Percentiles rank a stretch among this genome's conserved stretches.
Conservation (phyloP, 2,113 vertebrate genomes). For the Pachycephala philippinensis region DNA sequence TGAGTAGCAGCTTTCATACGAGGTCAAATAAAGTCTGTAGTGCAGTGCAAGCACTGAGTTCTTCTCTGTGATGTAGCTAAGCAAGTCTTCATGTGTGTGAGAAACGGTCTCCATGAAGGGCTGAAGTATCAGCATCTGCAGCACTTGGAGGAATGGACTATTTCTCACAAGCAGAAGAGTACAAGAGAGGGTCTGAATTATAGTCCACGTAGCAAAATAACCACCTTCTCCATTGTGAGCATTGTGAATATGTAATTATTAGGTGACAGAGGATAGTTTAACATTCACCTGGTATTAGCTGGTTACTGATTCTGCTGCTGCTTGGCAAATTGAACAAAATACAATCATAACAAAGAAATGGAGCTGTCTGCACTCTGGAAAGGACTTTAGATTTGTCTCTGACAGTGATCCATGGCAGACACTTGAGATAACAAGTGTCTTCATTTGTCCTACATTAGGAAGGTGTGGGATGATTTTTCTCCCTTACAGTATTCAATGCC, state of each 20-base stretch:
- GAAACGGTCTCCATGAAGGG: neutral
- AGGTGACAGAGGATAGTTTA: neutral
- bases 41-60: neutral
- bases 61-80: neutral
- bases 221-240: neutral
- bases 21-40: neutral
- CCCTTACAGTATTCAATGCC: neutral
- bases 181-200: neutral
- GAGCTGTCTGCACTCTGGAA: neutral
- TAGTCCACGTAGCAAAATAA: neutral
- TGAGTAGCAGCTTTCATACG: neutral
- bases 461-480: constrained; percentile 3
- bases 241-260: neutral
- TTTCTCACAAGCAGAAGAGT: neutral
- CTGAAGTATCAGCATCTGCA: neutral
- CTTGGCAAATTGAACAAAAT: neutral
- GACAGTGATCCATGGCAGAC: neutral
- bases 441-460: constrained; percentile 1
- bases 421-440: neutral
- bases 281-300: neutral
- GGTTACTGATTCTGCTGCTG: neutral
- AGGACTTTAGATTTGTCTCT: neutral
- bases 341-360: neutral
- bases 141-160: neutral
- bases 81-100: neutral